Base-by-base conservation (phyloP, 1,140 invertebrate species). In the Monomorium pharaonis region DNA sequence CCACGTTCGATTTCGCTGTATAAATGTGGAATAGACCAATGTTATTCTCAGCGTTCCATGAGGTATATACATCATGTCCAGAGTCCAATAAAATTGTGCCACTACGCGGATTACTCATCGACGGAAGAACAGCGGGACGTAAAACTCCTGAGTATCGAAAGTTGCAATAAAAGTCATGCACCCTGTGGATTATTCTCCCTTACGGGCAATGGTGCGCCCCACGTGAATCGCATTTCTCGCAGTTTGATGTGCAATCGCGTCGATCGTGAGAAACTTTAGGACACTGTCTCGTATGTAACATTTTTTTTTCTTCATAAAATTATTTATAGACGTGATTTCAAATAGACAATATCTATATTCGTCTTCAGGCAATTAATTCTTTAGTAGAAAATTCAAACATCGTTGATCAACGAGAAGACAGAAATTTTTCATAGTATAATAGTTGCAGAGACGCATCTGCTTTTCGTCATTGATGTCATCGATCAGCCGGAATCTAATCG, bases 151-250 rank as follows among this genome's bases (percentile, higher is more conserved):
- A 77, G 27, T 33, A 47, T n/a, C 18, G 14, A 75, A 65, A 67
- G 65, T 76, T 51, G 78, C n/a, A 87, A 84, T 87, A 87, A 88
- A 87, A 72, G 86, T 47, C 74, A 87, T 62, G 47, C 86, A 51
- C 86, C 86, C 86, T 2, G 44, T 70, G 81, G 62, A 54, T 70
- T 56, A 49, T 10, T 16, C 4, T 5, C 51, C 56, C 44, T 51
- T 70, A 65, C 9, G 24, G 14, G n/a, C 62, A 51, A 47, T 24
- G 18, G 21, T 54, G 30, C 7, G 14, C n/a, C 16, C 49, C 24
- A 47, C 69, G 10, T 3, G 9, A 58, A 84, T 84, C 51, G 14
- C 4, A 37, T 84, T 87, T 76, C 70, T 44, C 54, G 30, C 56
- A 67, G 49, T 58, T 83, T 65, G 30, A 65, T 65, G 62, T n/a